phyloP scores from a whole-genome alignment of 2,797 vertebrate genomes.

The Dendrocincla fuliginosa region DNA sequence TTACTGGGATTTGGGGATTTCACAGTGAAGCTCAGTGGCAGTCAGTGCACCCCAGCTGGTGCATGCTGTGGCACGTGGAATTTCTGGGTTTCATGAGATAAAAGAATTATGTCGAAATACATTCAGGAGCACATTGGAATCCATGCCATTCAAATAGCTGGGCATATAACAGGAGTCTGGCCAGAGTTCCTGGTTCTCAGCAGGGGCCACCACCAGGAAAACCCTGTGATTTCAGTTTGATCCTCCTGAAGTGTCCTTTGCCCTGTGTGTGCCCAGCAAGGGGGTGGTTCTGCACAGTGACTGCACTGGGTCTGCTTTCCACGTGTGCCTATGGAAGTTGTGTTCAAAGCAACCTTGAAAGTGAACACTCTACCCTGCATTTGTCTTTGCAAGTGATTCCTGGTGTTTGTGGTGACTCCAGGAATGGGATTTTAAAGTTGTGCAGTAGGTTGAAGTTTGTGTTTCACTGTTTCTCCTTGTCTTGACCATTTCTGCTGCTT shows the following conservation, averaged over 20 bases:
- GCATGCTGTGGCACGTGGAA: not conserved
- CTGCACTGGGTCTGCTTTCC: accelerated
- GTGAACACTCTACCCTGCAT: not conserved
- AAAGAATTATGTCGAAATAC: not conserved
- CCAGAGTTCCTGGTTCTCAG: not conserved
- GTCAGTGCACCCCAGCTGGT: not conserved
- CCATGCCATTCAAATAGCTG: not conserved
- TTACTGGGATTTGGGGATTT: not conserved
- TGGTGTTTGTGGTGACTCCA: not conserved
- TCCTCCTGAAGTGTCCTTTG: not conserved
- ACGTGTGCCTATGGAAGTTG: accelerated
- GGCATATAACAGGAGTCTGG: not conserved
- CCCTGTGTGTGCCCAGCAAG: not conserved
- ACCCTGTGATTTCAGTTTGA: not conserved
- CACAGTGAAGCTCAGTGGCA: not conserved
- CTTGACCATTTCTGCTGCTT: not conserved
- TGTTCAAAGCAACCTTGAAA: not conserved
- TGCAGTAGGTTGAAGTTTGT: not conserved
- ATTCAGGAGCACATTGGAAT: not conserved
- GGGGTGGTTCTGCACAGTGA: too few relatives aligned
- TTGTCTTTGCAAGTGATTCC: not conserved
- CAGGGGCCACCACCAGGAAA: not conserved
- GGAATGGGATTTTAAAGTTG: not conserved
- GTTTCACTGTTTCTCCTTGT: not conserved
- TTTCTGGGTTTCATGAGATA: not conserved